A percentile compares a stretch with the other conserved stretches of the same genome.
Evolutionary conservation across 2,113 vertebrate genomes (phyloP).

Genomic region (Eptesicus fuscus): DNA sequence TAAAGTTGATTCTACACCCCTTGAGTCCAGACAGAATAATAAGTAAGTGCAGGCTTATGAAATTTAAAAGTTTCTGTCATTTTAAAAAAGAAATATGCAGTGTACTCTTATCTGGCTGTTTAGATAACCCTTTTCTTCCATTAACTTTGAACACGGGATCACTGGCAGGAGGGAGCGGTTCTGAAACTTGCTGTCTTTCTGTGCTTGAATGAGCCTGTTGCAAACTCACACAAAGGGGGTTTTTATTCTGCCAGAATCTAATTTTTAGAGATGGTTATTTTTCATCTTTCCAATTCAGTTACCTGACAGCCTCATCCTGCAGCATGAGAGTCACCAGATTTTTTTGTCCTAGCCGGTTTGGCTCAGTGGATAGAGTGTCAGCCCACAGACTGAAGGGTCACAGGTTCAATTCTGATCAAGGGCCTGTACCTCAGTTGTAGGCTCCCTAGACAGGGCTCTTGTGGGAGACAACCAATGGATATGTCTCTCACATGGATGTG

Average conservation of each 20-base stretch:
- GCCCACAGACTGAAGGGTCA: too few relatives aligned
- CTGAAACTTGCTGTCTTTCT: background rate
- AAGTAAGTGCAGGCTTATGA: constrained; percentile 43
- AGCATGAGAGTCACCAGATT: background rate
- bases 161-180: background rate
- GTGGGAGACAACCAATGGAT: too few relatives aligned
- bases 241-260: constrained; percentile 59
- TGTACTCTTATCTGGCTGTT: constrained; percentile 28
- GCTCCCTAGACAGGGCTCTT: too few relatives aligned
- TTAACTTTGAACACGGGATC: background rate
- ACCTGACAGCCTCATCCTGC: background rate
- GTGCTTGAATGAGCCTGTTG: constrained; percentile 37
- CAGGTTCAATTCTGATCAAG: too few relatives aligned
- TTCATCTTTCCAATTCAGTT: constrained; percentile 43
- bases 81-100: background rate
- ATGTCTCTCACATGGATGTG: too few relatives aligned
- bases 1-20: background rate
- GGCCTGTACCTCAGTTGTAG: too few relatives aligned
- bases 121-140: constrained; percentile 31
- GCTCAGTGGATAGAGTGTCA: too few relatives aligned
- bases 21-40: background rate
- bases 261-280: constrained; percentile 30
- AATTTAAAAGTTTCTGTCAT: constrained; percentile 16
- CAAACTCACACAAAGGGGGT: constrained; percentile 44
- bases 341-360: too few relatives aligned